phyloP scores from a whole-genome alignment of 2,113 vertebrate species.

The Dryoscopus gambensis region DNA sequence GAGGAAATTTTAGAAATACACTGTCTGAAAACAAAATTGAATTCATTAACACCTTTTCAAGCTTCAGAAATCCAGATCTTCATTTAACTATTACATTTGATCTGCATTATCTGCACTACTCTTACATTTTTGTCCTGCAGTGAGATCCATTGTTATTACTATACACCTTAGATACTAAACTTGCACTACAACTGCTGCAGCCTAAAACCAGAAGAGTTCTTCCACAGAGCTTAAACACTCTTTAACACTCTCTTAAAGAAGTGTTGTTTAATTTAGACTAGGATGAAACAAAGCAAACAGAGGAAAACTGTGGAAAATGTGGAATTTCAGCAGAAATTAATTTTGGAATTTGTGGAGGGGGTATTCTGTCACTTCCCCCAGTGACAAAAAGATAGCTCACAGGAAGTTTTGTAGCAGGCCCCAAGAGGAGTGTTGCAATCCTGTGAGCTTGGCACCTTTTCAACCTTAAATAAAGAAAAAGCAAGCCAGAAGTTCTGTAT shows the following conservation, averaged over 20 bases:
- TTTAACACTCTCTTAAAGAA: not conserved
- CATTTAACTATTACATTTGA: not conserved
- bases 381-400: not conserved
- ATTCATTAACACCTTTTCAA: not conserved
- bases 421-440: not conserved
- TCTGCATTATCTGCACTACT: not conserved
- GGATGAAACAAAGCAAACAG: not conserved
- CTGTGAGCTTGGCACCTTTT: not conserved
- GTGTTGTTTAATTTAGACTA: not conserved
- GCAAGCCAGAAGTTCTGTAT: rapidly evolving
- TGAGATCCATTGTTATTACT: not conserved
- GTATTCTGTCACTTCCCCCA: not conserved
- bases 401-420: not conserved
- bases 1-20: not conserved
- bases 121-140: not conserved
- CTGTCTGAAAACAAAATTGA: not conserved
- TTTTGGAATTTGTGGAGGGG: not conserved
- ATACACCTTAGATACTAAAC: not conserved
- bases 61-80: not conserved
- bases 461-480: not conserved
- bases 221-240: not conserved
- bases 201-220: not conserved
- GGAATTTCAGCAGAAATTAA: not conserved
- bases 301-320: not conserved
- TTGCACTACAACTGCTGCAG: not conserved